Percentiles rank a stretch among this genome's conserved stretches.
Evolutionary conservation across 2,888 invertebrate genomes (phyloP).

Genomic region (Polydrusus pterygomalis): DNA sequence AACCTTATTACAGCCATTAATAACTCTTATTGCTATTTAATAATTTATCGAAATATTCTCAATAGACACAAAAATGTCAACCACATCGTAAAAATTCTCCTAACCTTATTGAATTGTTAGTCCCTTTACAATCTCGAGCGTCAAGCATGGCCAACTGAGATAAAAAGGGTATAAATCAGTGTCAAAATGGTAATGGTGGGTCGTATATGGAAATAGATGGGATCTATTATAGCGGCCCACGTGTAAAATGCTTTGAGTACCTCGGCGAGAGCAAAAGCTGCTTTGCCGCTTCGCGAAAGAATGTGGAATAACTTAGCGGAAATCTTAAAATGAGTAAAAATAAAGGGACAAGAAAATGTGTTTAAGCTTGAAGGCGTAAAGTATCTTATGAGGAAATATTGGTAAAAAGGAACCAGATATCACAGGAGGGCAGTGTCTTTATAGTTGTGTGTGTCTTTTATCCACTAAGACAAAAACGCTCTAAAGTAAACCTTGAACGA

Average conservation of each 20-base stretch:
- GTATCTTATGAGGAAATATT: conserved; percentile 15
- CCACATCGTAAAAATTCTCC: conserved; percentile 1
- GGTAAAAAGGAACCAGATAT: background rate
- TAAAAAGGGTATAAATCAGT: conserved; percentile 69
- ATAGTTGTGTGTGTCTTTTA: too few relatives aligned
- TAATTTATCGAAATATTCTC: background rate
- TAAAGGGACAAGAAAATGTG: conserved; percentile 36
- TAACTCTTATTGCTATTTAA: background rate
- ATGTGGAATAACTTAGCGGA: conserved; percentile 41
- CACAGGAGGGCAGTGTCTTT: too few relatives aligned
- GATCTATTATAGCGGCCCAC: conserved; percentile 65
- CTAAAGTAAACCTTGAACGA: too few relatives aligned
- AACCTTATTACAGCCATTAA: too few relatives aligned
- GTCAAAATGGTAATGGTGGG: conserved; percentile 67
- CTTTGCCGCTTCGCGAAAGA: conserved; percentile 10
- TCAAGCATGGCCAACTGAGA: conserved; percentile 68
- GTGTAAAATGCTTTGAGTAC: conserved; percentile 47
- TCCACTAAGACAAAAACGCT: too few relatives aligned
- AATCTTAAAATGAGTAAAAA: conserved; percentile 42
- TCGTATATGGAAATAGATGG: conserved; percentile 67
- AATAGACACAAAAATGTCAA: background rate
- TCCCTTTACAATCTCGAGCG: conserved; percentile 17
- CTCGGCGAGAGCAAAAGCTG: conserved; percentile 30
- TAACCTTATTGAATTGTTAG: conserved; percentile 40
- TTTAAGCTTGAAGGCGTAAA: conserved; percentile 10